A percentile compares a stretch with the other conserved stretches of the same genome.
These are phyloP conservation scores for Grapholita molesta DNA, from an alignment of 1,140 invertebrate genomes.

Conservation along the genomic window DNA sequence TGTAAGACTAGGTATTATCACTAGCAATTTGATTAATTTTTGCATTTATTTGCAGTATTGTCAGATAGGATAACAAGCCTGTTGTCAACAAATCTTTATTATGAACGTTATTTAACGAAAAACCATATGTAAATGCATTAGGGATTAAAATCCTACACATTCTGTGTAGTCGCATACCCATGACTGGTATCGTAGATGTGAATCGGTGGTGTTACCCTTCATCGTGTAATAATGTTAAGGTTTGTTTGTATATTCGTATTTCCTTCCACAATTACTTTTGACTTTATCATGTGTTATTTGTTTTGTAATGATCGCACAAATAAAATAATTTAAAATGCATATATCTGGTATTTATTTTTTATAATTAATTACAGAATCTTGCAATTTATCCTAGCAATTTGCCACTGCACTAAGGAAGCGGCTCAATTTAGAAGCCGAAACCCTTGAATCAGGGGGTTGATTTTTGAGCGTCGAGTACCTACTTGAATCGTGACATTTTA, in stretches of 20 bases:
- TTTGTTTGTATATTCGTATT: not conserved
- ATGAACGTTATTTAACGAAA: not conserved
- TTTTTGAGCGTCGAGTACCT: no score
- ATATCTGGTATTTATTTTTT: not conserved
- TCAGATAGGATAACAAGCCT: not conserved
- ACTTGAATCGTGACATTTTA: no score
- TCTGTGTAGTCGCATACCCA: not conserved
- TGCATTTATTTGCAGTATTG: not conserved
- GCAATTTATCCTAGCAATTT: no score
- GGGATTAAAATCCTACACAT: not conserved
- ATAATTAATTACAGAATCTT: no score
- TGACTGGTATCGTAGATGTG: not conserved
- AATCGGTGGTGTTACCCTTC: not conserved
- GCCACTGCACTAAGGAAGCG: no score
- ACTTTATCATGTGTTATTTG: slow-evolving; percentile 7
- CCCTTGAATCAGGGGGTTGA: no score
- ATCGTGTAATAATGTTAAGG: not conserved
- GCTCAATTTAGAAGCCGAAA: no score
- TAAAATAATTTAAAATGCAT: not conserved
- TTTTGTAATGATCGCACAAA: slow-evolving; percentile 17
- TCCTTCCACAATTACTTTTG: not conserved
- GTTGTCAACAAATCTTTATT: no score
- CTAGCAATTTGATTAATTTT: not conserved
- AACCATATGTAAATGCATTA: not conserved
- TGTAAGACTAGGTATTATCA: not conserved